Conservation (phyloP, 2,888 invertebrate species). For the Pristionchus mayeri region DNA sequence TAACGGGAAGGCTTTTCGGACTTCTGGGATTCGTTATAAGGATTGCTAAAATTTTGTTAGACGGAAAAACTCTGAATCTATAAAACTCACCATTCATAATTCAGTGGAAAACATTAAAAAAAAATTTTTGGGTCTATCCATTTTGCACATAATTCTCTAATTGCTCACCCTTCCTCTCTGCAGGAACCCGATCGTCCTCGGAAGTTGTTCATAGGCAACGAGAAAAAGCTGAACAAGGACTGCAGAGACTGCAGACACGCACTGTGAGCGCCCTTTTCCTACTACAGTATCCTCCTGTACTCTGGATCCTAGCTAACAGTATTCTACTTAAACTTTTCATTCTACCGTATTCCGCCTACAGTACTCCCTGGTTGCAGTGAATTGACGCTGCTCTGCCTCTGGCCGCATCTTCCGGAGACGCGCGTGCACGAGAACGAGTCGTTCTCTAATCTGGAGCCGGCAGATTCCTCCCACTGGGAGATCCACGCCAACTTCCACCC, state of each 20-base stretch:
- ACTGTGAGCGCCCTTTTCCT: neutral
- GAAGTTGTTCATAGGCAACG: neutral
- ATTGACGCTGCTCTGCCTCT: constrained; percentile 78
- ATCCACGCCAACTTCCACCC: constrained; percentile 78
- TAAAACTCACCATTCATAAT: neutral
- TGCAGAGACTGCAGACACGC: constrained; percentile 43
- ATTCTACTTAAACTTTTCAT: neutral
- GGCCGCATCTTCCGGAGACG: constrained; percentile 89
- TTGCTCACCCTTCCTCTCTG: no score
- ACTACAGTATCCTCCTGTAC: neutral
- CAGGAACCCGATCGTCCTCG: constrained; percentile 40
- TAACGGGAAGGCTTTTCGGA: no score
- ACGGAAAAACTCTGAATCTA: no score
- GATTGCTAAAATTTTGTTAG: no score
- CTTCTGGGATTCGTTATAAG: no score
- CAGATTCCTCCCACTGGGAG: constrained; percentile 85
- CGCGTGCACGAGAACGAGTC: constrained; percentile 89
- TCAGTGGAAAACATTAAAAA: neutral
- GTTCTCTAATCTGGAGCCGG: constrained; percentile 90
- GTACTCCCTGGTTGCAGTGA: neutral
- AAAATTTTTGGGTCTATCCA: neutral
- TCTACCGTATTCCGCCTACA: neutral
- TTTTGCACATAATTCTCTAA: neutral
- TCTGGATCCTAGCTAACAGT: no score
- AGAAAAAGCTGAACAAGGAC: constrained; percentile 43